Evolutionary conservation across 2,113 vertebrate species (phyloP).

Genomic region (Poeciliopsis turrubarensis): DNA sequence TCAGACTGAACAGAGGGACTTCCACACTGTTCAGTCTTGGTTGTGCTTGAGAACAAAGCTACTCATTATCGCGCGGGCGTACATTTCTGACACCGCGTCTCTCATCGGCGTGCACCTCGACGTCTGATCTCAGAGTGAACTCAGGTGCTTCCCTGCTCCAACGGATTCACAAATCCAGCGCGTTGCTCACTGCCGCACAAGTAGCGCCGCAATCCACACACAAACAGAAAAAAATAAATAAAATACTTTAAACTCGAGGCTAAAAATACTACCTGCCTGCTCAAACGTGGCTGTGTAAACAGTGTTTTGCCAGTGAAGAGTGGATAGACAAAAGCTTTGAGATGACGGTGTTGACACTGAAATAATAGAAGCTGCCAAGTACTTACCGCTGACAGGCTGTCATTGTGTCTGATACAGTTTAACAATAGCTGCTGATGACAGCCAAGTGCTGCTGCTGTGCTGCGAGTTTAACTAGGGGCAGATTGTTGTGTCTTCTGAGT

Average conservation of each 20-base stretch:
- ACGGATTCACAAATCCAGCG: background rate
- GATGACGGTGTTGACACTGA: conserved; percentile 41
- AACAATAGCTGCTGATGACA: conserved; percentile 57
- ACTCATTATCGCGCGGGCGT: conserved; percentile 51
- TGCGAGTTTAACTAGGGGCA: background rate
- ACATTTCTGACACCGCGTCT: conserved; percentile 47
- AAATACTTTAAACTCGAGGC: conserved; percentile 12
- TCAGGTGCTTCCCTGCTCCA: conserved; percentile 11
- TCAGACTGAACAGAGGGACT: conserved; percentile 36
- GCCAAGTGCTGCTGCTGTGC: background rate
- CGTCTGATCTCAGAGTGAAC: background rate
- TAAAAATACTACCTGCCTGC: conserved; percentile 34
- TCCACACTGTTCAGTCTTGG: conserved; percentile 55
- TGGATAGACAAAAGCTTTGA: conserved; percentile 24
- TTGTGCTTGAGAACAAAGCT: conserved; percentile 47
- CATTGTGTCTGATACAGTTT: conserved; percentile 35
- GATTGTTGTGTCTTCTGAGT: conserved; percentile 21
- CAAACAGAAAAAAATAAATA: background rate
- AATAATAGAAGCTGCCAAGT: conserved; percentile 24
- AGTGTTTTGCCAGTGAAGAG: conserved; percentile 14
- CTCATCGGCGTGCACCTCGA: conserved; percentile 43
- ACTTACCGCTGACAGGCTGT: conserved; percentile 33
- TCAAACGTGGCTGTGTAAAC: conserved; percentile 17
- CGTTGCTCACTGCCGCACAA: conserved; percentile 12
- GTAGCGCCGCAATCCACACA: conserved; percentile 2